phyloP scores from a whole-genome alignment of 2,888 invertebrate genomes.

The Oscheius sp. region DNA sequence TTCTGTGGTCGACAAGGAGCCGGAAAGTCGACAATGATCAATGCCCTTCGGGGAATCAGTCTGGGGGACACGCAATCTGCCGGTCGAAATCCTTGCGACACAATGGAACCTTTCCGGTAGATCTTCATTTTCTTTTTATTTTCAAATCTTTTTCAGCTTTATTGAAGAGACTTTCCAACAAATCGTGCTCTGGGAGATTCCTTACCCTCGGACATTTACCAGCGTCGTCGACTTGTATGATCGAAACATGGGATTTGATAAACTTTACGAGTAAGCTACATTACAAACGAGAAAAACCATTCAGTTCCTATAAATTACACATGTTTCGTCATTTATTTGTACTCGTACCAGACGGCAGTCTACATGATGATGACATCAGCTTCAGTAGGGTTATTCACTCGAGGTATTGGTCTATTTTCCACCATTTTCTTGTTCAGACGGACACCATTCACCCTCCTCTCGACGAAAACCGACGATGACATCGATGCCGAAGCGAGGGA shows the following conservation, averaged over 20 bases:
- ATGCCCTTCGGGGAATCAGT: slow-evolving; percentile 53
- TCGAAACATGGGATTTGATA: slow-evolving; percentile 59
- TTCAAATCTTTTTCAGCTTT: slow-evolving; percentile 41
- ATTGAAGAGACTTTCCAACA: slow-evolving; percentile 56
- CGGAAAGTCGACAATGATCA: slow-evolving; percentile 59
- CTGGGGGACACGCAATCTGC: slow-evolving; percentile 55
- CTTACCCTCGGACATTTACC: slow-evolving; percentile 55
- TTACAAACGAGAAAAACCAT: neutral
- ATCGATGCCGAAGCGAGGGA: slow-evolving; percentile 58
- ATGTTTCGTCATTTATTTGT: slow-evolving; percentile 55
- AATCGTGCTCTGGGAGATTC: slow-evolving; percentile 58
- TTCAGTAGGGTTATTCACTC: slow-evolving; percentile 53
- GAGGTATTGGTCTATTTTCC: slow-evolving; percentile 37
- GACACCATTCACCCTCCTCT: slow-evolving; percentile 50
- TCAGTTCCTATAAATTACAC: slow-evolving; percentile 53
- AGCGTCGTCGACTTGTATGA: slow-evolving; percentile 55
- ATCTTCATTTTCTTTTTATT: neutral
- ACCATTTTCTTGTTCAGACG: slow-evolving; percentile 31
- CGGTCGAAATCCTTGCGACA: slow-evolving; percentile 49
- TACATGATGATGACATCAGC: slow-evolving; percentile 59
- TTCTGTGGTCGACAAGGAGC: slow-evolving; percentile 56
- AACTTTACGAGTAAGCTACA: slow-evolving; percentile 55
- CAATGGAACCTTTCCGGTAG: slow-evolving; percentile 59
- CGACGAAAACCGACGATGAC: slow-evolving; percentile 58
- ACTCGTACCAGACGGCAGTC: slow-evolving; percentile 56